Evolutionary conservation across 2,888 invertebrate species (phyloP).

Genomic region (Brachyptera putata): DNA sequence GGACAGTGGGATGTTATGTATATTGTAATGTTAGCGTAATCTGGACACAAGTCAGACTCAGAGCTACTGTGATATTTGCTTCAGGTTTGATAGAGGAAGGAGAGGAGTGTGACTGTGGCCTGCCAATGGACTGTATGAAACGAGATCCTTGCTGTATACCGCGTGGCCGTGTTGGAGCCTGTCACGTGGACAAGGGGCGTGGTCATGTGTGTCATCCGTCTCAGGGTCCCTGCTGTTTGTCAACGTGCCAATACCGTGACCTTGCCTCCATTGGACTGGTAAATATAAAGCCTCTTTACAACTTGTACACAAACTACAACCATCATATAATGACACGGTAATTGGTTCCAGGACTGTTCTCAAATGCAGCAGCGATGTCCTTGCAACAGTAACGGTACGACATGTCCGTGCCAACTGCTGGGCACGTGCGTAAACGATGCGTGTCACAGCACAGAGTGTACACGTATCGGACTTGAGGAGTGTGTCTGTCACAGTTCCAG

Average conservation of each 20-base stretch:
- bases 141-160: slow-evolving; percentile 52
- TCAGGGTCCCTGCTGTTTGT: slow-evolving; percentile 51
- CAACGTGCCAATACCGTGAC: slow-evolving; percentile 46
- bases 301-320: too few species aligned
- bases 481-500: slow-evolving; percentile 43
- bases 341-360: too few species aligned
- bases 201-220: slow-evolving; percentile 51
- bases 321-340: too few species aligned
- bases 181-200: slow-evolving; percentile 46
- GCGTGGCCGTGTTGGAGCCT: slow-evolving; percentile 48
- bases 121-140: slow-evolving; percentile 49
- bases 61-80: too few species aligned
- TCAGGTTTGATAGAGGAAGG: slow-evolving; percentile 60
- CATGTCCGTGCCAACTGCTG: slow-evolving; percentile 48
- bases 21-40: too few species aligned
- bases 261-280: slow-evolving; percentile 46
- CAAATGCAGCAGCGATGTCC: too few species aligned
- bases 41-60: too few species aligned
- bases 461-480: slow-evolving; percentile 46
- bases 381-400: neutral
- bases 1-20: too few species aligned
- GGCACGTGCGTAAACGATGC: slow-evolving; percentile 47
- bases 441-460: slow-evolving; percentile 52
- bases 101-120: slow-evolving; percentile 67
- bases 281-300: slow-evolving; percentile 44